Evolutionary conservation across 2,888 invertebrate genomes (phyloP), one percentile per base, ranked within the genome.

Genomic region (Plemyria rubiginata): DNA sequence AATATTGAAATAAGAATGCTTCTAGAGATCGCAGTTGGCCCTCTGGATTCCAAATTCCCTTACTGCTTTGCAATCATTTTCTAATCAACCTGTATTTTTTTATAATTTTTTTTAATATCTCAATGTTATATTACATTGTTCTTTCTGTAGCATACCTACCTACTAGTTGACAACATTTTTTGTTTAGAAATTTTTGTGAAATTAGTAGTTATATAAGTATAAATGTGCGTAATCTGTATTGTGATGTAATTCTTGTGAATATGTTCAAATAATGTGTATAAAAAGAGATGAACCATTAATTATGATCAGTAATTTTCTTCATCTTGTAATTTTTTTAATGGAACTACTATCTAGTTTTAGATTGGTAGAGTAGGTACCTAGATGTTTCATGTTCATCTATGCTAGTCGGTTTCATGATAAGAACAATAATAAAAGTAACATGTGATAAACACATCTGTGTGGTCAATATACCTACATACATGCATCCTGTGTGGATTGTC

Each of bases 211-310:
- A 45, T 51, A 0, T 52, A 60, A 52, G 51, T 49, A 29, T 45
- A 61, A 49, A 62, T 62, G 49, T 62, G 52, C 58, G 57, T 65
- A 54, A 53, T 60, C 63, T 53, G 38, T 59, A 11, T 48, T 57
- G 67, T 74, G 81, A 82, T 85, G 84, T 85, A 80, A 79, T 74
- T 67, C 73, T 63, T 85, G 82, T 86, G 81, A 80, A 83, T 82
- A 83, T 69, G 78, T 80, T 85, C 80, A 75, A 76, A 68, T 77
- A 70, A 75, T 75, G 71, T 71, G 48, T 55, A 49, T 65, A 61
- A 52, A 57, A 51, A 52, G 52, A n/a, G 40, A 40, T 50, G 50
- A 50, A 13, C 15, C 36, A 49, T 32, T 29, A 28, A 43, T 16
- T 45, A 11, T 8, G 32, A 5, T 5, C 2, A 6, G 36, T 2